A percentile compares a stretch with the other conserved stretches of the same genome.
Conservation (phyloP, 2,888 invertebrate genomes). For the Pachymerium ferrugineum region DNA sequence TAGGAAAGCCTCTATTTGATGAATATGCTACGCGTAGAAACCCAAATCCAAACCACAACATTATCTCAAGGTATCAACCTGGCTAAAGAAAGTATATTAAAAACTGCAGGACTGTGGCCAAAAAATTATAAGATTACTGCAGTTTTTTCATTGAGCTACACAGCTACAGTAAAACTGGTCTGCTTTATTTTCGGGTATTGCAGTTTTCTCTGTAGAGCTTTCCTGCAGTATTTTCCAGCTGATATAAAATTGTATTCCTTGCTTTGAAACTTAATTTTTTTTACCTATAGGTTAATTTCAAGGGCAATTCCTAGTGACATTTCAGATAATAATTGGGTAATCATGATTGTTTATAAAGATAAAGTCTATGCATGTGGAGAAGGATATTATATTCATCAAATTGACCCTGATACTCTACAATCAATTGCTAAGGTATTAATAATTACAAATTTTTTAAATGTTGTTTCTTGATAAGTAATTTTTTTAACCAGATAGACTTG, state of each 20-base stretch:
- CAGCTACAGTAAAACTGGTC: too few relatives aligned
- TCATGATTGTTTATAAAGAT: background rate
- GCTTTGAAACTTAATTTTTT: background rate
- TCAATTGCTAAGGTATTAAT: background rate
- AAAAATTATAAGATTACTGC: too few relatives aligned
- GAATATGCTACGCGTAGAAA: background rate
- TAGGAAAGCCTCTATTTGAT: constrained; percentile 43
- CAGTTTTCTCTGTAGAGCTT: too few relatives aligned
- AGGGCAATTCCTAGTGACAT: background rate
- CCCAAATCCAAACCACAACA: background rate
- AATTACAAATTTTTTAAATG: background rate
- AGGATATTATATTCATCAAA: background rate
- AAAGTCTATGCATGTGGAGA: background rate
- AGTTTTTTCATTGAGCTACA: too few relatives aligned
- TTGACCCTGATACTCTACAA: background rate
- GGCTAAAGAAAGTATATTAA: too few relatives aligned
- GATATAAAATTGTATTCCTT: too few relatives aligned
- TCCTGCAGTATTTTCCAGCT: too few relatives aligned
- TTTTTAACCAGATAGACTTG: background rate
- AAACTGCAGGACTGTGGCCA: too few relatives aligned
- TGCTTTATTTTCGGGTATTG: too few relatives aligned
- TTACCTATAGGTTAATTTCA: background rate
- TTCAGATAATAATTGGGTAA: background rate
- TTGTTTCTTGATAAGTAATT: background rate
- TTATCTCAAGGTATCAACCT: background rate